phyloP scores from a whole-genome alignment of 2,797 vertebrate species.

The Gorsachius magnificus region DNA sequence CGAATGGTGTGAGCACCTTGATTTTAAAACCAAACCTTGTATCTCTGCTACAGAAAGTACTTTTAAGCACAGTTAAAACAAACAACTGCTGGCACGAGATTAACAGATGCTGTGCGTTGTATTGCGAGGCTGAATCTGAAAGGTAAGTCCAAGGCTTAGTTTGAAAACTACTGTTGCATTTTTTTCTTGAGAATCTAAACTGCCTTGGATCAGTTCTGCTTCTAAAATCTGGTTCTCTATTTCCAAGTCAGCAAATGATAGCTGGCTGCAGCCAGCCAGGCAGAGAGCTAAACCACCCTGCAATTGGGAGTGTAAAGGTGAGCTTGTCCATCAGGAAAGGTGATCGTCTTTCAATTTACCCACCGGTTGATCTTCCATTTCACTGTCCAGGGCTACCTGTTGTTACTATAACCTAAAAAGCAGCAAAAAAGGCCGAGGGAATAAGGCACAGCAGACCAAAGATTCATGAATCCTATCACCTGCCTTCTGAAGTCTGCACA shows the following conservation, averaged over 20 bases:
- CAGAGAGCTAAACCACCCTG: background rate
- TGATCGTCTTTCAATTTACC: background rate
- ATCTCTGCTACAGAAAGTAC: background rate
- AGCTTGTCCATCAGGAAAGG: background rate
- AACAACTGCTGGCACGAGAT: background rate
- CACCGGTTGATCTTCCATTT: background rate
- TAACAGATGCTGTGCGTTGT: accelerated
- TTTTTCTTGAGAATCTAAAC: background rate
- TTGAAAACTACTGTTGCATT: background rate
- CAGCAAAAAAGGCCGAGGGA: background rate
- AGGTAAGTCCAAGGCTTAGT: background rate
- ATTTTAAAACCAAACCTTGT: background rate
- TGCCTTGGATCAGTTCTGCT: background rate
- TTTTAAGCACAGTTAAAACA: background rate
- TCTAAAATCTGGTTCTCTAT: background rate
- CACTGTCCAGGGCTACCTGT: background rate
- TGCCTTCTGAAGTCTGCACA: background rate
- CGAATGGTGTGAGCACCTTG: background rate
- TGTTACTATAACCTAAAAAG: background rate
- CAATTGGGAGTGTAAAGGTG: background rate
- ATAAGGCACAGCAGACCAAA: background rate
- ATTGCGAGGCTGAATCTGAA: background rate
- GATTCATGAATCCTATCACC: background rate
- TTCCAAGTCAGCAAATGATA: background rate
- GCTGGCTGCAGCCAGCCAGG: background rate